A percentile compares a stretch with the other conserved stretches of the same genome.
Evolutionary conservation across 2,797 vertebrate genomes (phyloP).

Genomic region (Mormyrus proboscirostris): DNA sequence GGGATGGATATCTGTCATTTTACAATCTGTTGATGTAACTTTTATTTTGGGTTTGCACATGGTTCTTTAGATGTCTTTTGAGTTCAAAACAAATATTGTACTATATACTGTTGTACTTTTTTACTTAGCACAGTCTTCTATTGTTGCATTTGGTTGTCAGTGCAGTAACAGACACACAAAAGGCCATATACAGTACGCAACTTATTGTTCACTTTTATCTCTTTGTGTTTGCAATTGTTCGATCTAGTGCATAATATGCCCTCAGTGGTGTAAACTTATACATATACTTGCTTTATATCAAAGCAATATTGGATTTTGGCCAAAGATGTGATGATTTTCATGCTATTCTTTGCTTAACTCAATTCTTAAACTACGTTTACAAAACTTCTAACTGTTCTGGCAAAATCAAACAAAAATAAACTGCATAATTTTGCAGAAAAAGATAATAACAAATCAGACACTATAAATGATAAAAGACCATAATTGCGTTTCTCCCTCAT

Average conservation of each 20-base stretch:
- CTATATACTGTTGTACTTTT: not conserved
- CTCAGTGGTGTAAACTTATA: not conserved
- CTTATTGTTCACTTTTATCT: not conserved
- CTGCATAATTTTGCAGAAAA: not conserved
- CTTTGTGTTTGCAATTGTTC: not conserved
- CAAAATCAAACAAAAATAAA: not conserved
- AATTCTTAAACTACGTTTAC: too few relatives aligned
- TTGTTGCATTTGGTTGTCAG: not conserved
- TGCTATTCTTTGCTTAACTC: not conserved
- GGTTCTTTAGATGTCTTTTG: not conserved
- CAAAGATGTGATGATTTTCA: not conserved
- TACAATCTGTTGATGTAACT: not conserved
- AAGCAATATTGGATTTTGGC: not conserved
- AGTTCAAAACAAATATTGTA: not conserved
- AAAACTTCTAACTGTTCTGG: too few relatives aligned
- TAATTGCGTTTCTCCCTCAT: not conserved
- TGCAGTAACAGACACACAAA: not conserved
- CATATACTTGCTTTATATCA: not conserved
- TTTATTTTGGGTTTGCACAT: not conserved
- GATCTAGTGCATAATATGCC: not conserved
- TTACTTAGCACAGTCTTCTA: not conserved
- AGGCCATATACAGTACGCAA: not conserved
- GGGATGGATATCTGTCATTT: not conserved
- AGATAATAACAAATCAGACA: not conserved
- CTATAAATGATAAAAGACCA: not conserved